Base-by-base conservation (phyloP, 2,888 invertebrate species). In the Danaus chrysippus region DNA sequence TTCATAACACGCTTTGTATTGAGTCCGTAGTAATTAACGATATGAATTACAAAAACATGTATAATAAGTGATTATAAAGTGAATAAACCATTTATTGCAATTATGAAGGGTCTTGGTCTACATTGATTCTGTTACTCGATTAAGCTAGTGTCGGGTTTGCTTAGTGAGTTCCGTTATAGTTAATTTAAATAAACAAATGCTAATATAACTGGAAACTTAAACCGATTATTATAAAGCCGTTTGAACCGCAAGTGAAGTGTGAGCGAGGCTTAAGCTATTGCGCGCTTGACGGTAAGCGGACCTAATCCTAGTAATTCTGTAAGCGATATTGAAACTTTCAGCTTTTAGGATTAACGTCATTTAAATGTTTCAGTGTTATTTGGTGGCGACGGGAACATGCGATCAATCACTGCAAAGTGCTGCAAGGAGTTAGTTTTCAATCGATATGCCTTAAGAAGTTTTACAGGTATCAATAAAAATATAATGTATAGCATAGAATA, bases 171-270 rank as follows among this genome's bases (percentile, higher is more conserved):
- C 23, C 23, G 23, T 34, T 34, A 34, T 34, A 6, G 6, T 34
- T 34, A 34, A 34, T 34, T 34, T 34, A 34, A 34, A 34, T 34
- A 34, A 34, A 34, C 23, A 34, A 34, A 34, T 34, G 23, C 6
- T 34, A 49, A 49, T 49, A 17, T 49, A 49, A 49, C 17, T 49
- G 9, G 49, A 15, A 17, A 17, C 49, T 12, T 49, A 49, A 49
- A 49, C 57, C n/a, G 62, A 64, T 64, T 64, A 66, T 55, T 62
- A 54, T 64, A 60, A 59, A 63, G 63, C 56, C 52, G 59, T 56
- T 44, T 13, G 42, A 53, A 59, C 59, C 59, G 54, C 62, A 52
- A 44, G 62, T 56, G 63, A 53, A 46, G 56, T 46, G 9, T 59
- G 43, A 63, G 59, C 59, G 44, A n/a, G 53, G 63, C 59, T 63